phyloP scores from a whole-genome alignment of 2,888 invertebrate species.

The Masnerella sp. region DNA sequence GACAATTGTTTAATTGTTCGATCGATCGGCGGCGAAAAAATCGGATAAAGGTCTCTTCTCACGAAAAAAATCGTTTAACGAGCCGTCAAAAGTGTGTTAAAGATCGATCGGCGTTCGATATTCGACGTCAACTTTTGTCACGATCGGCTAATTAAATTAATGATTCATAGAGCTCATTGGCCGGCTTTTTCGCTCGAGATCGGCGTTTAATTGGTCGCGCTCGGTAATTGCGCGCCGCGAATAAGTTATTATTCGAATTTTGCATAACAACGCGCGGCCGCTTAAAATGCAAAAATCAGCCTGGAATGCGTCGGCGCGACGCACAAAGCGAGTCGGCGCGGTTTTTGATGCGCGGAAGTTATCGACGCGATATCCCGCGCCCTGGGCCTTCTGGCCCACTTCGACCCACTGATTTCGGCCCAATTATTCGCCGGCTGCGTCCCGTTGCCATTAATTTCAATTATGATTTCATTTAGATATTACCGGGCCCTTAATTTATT shows the following conservation, averaged over 20 bases:
- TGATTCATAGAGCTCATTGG: conserved; percentile 47
- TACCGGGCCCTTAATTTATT: conserved; percentile 41
- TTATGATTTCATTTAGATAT: conserved; percentile 50
- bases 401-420: conserved; percentile 40
- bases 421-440: conserved; percentile 25
- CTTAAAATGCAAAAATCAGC: conserved; percentile 53
- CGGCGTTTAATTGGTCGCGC: conserved; percentile 38
- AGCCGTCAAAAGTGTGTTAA: conserved; percentile 39
- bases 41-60: too few relatives aligned
- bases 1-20: conserved; percentile 53
- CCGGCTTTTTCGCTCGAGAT: conserved; percentile 15
- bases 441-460: conserved; percentile 41
- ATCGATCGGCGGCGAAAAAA: neutral
- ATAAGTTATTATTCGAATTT: conserved; percentile 50
- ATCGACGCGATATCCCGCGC: conserved; percentile 40
- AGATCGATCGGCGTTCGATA: conserved; percentile 36
- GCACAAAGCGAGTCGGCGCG: too few relatives aligned
- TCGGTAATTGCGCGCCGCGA: conserved; percentile 28
- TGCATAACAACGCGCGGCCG: conserved; percentile 32
- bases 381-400: conserved; percentile 38
- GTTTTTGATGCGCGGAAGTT: conserved; percentile 28
- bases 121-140: conserved; percentile 45
- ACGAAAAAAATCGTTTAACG: conserved; percentile 42
- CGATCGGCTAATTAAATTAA: conserved; percentile 51
- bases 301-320: conserved; percentile 39